phyloP scores from a whole-genome alignment of 2,888 invertebrate genomes.

The Tipula unca region DNA sequence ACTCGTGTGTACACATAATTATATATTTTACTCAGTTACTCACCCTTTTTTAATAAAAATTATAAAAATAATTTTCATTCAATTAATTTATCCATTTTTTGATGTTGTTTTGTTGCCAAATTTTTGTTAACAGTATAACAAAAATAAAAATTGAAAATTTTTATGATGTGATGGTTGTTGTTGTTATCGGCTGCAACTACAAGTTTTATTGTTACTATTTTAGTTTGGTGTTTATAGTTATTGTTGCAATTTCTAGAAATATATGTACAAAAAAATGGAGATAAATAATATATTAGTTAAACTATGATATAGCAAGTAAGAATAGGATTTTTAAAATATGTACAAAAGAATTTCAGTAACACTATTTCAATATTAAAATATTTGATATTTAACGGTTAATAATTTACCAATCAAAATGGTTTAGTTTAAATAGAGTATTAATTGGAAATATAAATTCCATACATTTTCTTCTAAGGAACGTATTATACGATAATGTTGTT shows the following conservation, averaged over 20 bases:
- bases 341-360: too few relatives aligned
- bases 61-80: slow-evolving; percentile 9
- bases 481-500: too few relatives aligned
- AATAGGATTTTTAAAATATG: too few relatives aligned
- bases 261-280: background rate
- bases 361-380: too few relatives aligned
- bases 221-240: background rate
- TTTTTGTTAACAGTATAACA: background rate
- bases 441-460: too few relatives aligned
- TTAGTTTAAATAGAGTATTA: too few relatives aligned
- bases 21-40: background rate
- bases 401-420: too few relatives aligned
- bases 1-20: background rate
- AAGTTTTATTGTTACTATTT: background rate
- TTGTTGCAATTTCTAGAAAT: background rate
- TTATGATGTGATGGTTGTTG: background rate
- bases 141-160: background rate
- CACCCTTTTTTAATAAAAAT: background rate
- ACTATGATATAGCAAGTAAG: too few relatives aligned
- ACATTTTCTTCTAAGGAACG: too few relatives aligned
- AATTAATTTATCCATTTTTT: background rate
- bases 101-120: background rate
- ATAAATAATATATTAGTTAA: background rate
- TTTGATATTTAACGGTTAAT: too few relatives aligned
- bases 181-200: background rate